Conservation (phyloP, 1,140 invertebrate genomes). For the Aricia agestis region DNA sequence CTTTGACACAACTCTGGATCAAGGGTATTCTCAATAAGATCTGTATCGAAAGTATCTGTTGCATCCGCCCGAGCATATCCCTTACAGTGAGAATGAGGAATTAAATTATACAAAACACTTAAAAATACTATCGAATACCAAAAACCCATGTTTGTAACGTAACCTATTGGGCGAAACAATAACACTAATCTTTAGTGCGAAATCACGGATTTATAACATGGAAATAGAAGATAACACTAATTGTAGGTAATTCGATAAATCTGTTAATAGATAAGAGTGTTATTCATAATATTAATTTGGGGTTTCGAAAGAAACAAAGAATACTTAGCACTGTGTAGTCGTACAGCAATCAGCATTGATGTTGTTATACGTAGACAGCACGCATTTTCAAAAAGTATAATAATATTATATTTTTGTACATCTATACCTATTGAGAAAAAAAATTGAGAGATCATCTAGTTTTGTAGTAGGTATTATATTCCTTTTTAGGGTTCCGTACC, state of each 20-base stretch:
- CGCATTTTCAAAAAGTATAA: no score
- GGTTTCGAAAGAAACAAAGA: neutral
- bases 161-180: neutral
- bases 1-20: slow-evolving; percentile 32
- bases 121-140: neutral
- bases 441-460: no score
- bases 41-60: slow-evolving; percentile 22
- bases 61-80: neutral
- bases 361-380: no score
- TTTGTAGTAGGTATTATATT: no score
- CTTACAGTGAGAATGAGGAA: neutral
- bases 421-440: no score
- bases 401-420: no score
- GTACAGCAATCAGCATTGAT: no score
- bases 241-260: neutral
- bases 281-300: neutral
- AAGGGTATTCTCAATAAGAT: slow-evolving; percentile 37
- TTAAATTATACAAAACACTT: neutral
- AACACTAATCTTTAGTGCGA: neutral
- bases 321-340: neutral
- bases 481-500: no score
- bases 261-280: neutral
- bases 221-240: neutral
- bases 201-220: slow-evolving; percentile 1
- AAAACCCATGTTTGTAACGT: neutral